Evolutionary conservation across 1,140 invertebrate species (phyloP), one percentile per base, ranked within the genome.

Genomic region (Sesamia nonagrioides): DNA sequence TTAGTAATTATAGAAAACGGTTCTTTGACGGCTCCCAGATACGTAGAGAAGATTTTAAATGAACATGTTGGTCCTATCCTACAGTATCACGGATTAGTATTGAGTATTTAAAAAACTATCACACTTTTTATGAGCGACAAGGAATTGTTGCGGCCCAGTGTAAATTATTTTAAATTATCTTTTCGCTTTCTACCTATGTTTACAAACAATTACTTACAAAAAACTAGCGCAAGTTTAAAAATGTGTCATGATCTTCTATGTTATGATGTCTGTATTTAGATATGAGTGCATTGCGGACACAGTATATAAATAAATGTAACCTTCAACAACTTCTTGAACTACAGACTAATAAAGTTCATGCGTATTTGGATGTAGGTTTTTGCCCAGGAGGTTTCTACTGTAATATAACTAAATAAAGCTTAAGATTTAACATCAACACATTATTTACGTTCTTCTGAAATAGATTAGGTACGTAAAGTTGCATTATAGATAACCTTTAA

Each of bases 201-300:
- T 63, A 6, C 2, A 40, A 15, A 9, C 37, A 18, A 42, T 18
- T 2, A 33, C 21, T 56, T 13, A 27, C n/a, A 13, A 21, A 18
- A 42, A 66, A 11, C n/a, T 66, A 66, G 61, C 42, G 61, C 61
- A 66, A 21, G n/a, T 18, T 66, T 40, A 40, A 66, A 42, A 66
- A 42, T 8, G 9, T 8, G 9, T 11, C 4, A 66, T 42, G 37
- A 66, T 45, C 21, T 6, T 66, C 42, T 63, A 63, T 63, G 35
- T 63, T 21, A 66, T 42, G 61, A 66, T 66, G 61, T 42, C 61
- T 42, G 61, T n/a, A 66, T 42, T 37, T 66, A 9, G 37, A 66
- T 66, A 42, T 66, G 37, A 42, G n/a, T 66, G 61, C 61, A 66
- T 66, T 37, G 61, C 61, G 61, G 61, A 66, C 42, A 66, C 37